Evolutionary conservation across 2,888 invertebrate genomes (phyloP).

Genomic region (Portevinia maculata): DNA sequence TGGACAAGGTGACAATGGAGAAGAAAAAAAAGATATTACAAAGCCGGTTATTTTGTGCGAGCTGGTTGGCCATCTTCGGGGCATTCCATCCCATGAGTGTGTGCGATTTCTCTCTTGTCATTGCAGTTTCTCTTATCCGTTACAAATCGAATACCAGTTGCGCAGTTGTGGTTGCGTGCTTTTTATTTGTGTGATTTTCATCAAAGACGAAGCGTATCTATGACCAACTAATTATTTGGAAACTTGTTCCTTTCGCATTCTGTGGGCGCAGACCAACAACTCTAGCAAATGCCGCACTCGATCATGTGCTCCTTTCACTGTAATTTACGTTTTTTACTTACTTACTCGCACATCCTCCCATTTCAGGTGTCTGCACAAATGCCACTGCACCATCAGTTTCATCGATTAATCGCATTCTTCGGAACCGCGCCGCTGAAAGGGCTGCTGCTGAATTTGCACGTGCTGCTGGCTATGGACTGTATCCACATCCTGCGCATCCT

Average conservation of each 20-base stretch:
- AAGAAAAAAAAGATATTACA: conserved; percentile 26
- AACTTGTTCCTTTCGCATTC: conserved; percentile 67
- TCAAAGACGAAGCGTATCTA: conserved; percentile 64
- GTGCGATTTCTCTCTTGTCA: background rate
- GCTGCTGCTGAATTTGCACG: conserved; percentile 98
- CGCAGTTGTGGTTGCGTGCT: conserved; percentile 16
- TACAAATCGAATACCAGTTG: conserved; percentile 53
- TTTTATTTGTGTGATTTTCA: conserved; percentile 20
- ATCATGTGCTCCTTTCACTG: conserved; percentile 63
- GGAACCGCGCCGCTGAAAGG: conserved; percentile 97
- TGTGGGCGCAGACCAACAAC: conserved; percentile 55
- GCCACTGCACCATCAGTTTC: conserved; percentile 98
- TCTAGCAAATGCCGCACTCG: conserved; percentile 42
- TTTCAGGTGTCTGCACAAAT: conserved; percentile 95
- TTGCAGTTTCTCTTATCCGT: conserved; percentile 38
- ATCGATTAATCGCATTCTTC: conserved; percentile 97
- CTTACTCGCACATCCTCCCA: conserved; percentile 34
- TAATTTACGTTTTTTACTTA: conserved; percentile 31
- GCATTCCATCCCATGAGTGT: background rate
- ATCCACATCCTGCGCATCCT: conserved; percentile 88
- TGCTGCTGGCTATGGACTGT: conserved; percentile 94
- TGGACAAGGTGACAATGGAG: conserved; percentile 67
- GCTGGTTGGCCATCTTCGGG: conserved; percentile 45
- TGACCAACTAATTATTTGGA: conserved; percentile 69
- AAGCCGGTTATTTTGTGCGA: conserved; percentile 32